Evolutionary conservation across 2,888 invertebrate genomes (phyloP).

Genomic region (Andricus curvator): DNA sequence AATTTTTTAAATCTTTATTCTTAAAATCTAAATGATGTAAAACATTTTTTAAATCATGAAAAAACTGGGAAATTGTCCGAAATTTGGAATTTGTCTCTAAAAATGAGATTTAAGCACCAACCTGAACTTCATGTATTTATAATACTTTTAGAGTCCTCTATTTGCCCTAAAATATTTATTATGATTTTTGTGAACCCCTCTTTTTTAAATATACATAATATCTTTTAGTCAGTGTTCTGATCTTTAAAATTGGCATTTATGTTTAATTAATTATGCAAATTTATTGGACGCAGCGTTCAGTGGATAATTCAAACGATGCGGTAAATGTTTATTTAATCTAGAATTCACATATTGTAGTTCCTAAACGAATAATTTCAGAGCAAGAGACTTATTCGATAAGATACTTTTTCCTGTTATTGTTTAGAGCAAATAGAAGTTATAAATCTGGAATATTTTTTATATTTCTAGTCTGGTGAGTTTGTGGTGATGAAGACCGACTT

Average conservation of each 20-base stretch:
- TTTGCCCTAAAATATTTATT: too few relatives aligned
- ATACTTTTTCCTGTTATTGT: neutral
- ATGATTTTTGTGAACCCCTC: too few relatives aligned
- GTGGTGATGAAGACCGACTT: constrained; percentile 91
- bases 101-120: too few relatives aligned
- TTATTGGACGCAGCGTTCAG: constrained; percentile 66
- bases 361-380: neutral
- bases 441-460: constrained; percentile 1
- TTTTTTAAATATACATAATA: too few relatives aligned
- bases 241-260: constrained; percentile 20
- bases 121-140: too few relatives aligned
- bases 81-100: too few relatives aligned
- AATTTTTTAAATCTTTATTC: too few relatives aligned
- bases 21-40: too few relatives aligned
- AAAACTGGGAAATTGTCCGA: too few relatives aligned
- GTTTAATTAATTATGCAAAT: constrained; percentile 2
- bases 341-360: neutral
- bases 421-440: neutral
- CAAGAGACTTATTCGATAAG: neutral
- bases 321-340: constrained; percentile 61
- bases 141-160: too few relatives aligned
- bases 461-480: constrained; percentile 90
- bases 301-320: constrained; percentile 68
- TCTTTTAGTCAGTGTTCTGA: neutral
- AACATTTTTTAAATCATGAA: too few relatives aligned